Conservation (phyloP, 2,113 vertebrate genomes). For the Apistogramma diplotaenia region DNA sequence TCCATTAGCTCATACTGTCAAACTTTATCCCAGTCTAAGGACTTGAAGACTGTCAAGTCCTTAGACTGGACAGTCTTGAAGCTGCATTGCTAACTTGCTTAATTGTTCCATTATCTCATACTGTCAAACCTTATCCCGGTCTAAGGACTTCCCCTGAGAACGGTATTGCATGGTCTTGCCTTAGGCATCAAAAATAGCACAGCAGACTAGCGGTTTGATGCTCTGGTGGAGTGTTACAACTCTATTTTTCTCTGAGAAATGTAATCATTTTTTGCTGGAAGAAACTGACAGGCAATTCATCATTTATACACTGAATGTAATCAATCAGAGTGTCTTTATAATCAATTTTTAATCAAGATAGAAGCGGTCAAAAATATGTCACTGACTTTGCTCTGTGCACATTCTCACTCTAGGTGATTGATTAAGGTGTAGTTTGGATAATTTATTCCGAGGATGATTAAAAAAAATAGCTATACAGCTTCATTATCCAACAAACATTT, state of each 20-base stretch:
- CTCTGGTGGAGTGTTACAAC: neutral
- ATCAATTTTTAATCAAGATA: neutral
- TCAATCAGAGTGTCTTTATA: conserved; percentile 6
- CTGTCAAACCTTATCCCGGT: neutral
- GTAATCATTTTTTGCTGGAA: neutral
- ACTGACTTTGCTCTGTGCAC: neutral
- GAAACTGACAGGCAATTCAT: conserved; percentile 3
- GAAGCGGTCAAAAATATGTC: neutral
- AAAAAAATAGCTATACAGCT: neutral
- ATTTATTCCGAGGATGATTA: neutral
- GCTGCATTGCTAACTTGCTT: neutral
- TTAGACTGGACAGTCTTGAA: neutral
- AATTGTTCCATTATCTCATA: neutral
- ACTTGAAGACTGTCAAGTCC: neutral
- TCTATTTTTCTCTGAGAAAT: neutral
- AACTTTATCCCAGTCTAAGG: neutral
- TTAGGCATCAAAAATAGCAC: neutral
- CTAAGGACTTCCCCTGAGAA: neutral
- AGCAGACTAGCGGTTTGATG: neutral
- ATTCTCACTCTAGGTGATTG: neutral
- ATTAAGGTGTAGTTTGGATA: neutral
- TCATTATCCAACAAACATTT: neutral
- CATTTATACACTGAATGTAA: neutral
- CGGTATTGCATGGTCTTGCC: neutral
- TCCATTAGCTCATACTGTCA: neutral